A percentile compares a stretch with the other conserved stretches of the same genome.
These are phyloP conservation scores for Hydrotaea cyrtoneurina DNA, from an alignment of 2,888 invertebrate genomes.

Conservation along the genomic window DNA sequence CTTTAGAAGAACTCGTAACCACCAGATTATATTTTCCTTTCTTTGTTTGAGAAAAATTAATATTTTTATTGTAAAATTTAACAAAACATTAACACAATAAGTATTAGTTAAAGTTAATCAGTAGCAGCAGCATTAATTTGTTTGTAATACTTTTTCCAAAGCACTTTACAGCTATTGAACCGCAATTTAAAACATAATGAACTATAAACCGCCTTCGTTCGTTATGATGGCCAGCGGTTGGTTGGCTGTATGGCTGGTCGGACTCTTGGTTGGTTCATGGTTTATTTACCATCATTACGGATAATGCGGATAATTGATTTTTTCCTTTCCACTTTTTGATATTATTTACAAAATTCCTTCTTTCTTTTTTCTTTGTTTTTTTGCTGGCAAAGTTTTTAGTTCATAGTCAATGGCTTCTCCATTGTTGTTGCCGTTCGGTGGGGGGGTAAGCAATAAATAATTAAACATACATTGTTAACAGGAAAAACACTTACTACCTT, in stretches of 20 bases:
- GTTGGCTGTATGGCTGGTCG: not conserved
- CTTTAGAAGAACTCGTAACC: too few relatives aligned
- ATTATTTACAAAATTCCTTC: not conserved
- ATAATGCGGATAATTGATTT: conserved; percentile 44
- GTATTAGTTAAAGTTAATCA: not conserved
- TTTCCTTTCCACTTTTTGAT: conserved; percentile 19
- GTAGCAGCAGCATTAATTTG: not conserved
- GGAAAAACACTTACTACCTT: not conserved
- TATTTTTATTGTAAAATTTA: not conserved
- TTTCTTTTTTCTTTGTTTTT: not conserved
- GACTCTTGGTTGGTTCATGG: too few relatives aligned
- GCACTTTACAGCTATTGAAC: not conserved
- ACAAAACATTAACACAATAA: not conserved
- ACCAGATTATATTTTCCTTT: too few relatives aligned
- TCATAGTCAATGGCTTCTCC: conserved; percentile 1
- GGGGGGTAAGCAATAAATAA: conserved; percentile 21
- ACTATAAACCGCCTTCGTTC: conserved; percentile 10
- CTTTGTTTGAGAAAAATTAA: too few relatives aligned
- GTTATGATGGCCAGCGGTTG: not conserved
- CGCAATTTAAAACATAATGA: conserved; percentile 20
- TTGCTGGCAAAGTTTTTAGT: not conserved
- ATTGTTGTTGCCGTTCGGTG: not conserved
- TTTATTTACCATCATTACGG: conserved; percentile 29
- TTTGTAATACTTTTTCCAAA: not conserved
- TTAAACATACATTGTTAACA: conserved; percentile 36